Conservation (phyloP, 1,140 invertebrate species). For the Parapsyche elsis region DNA sequence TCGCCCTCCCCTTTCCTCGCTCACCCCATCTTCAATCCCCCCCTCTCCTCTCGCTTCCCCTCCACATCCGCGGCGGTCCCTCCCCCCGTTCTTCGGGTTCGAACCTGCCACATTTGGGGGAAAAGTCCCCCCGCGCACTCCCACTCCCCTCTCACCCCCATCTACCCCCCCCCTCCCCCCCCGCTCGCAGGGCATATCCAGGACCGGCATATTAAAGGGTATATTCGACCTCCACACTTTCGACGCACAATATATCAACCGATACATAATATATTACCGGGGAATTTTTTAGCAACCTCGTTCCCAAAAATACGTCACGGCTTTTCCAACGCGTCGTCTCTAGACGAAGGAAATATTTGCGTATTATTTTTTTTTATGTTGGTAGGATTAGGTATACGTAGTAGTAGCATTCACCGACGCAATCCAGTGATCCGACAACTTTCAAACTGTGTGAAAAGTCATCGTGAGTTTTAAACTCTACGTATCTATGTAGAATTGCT, state of each 20-base stretch:
- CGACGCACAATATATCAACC: slow-evolving; percentile 18
- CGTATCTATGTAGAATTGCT: no score
- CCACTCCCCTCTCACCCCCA: not conserved
- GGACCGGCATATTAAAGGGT: slow-evolving; percentile 39
- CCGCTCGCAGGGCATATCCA: slow-evolving; percentile 15
- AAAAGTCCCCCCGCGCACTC: not conserved
- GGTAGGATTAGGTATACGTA: not conserved
- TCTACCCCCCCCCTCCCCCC: not conserved
- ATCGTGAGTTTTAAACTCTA: no score
- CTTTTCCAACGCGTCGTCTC: not conserved
- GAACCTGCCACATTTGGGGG: slow-evolving; percentile 43
- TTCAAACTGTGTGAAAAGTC: not conserved
- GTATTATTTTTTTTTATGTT: no score
- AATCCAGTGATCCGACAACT: not conserved
- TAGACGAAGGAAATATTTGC: not conserved
- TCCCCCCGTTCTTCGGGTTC: slow-evolving; percentile 23
- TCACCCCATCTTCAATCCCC: not conserved
- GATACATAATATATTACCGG: slow-evolving; percentile 28
- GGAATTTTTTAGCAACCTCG: not conserved
- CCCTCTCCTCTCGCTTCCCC: not conserved
- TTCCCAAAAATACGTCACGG: not conserved
- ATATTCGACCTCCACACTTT: slow-evolving; percentile 31
- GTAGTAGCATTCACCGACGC: not conserved
- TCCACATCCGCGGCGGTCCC: not conserved
- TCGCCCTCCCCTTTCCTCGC: not conserved